These are phyloP conservation scores for Eugnorisma glareosa DNA, from an alignment of 2,888 invertebrate genomes.

Conservation along the genomic window DNA sequence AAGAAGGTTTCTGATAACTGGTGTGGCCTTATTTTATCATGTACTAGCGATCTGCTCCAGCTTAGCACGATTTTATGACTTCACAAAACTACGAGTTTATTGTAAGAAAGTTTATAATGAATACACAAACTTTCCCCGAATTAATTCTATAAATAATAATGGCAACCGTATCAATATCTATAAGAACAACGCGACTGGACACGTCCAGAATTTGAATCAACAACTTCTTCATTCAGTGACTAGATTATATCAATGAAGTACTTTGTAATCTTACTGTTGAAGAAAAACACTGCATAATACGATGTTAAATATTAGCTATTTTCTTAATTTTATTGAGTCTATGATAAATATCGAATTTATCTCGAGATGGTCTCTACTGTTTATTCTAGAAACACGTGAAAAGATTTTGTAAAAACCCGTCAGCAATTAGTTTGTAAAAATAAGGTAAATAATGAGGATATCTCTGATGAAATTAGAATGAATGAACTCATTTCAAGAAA, in stretches of 20 bases:
- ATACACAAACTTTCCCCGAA: neutral
- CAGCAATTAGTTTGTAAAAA: neutral
- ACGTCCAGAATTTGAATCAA: neutral
- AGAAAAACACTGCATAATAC: neutral
- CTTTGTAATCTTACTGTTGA: neutral
- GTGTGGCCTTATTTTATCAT: conserved; percentile 3
- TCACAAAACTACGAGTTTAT: neutral
- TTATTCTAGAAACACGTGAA: neutral
- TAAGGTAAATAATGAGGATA: neutral
- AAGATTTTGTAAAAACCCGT: neutral
- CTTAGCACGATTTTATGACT: neutral
- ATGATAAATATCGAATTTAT: neutral
- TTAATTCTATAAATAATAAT: neutral
- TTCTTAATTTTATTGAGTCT: neutral
- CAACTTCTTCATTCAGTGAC: neutral
- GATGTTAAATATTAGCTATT: neutral
- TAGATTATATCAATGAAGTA: neutral
- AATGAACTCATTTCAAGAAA: neutral
- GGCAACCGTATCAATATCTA: neutral
- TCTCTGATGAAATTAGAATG: neutral
- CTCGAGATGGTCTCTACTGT: neutral
- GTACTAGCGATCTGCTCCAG: neutral
- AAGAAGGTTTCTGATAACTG: neutral
- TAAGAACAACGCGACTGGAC: neutral
- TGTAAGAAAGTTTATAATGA: neutral